These are phyloP conservation scores for Kuschelorhynchus macadamiae DNA, from an alignment of 2,888 invertebrate species.

Conservation along the genomic window DNA sequence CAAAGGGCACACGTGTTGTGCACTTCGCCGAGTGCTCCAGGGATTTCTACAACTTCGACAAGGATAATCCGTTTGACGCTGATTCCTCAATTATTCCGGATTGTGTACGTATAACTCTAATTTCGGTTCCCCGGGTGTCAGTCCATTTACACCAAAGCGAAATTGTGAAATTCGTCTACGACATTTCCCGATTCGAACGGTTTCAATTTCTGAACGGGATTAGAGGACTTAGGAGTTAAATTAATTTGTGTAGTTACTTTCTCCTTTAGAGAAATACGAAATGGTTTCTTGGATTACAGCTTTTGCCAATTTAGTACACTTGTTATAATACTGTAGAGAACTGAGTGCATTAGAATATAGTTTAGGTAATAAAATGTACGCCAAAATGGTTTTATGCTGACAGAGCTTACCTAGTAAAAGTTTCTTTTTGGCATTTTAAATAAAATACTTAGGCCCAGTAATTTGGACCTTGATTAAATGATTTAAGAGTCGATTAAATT, in stretches of 20 bases:
- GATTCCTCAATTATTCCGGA: conserved; percentile 64
- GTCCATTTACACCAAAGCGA: conserved; percentile 50
- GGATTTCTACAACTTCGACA: conserved; percentile 59
- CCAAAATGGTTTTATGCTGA: too few relatives aligned
- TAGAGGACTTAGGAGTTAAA: conserved; percentile 32
- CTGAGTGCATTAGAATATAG: too few relatives aligned
- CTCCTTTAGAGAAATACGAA: conserved; percentile 9
- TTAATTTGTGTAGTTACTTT: conserved; percentile 34
- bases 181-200: conserved; percentile 36
- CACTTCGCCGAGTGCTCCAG: conserved; percentile 59
- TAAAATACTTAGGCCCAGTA: too few relatives aligned
- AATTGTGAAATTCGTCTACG: conserved; percentile 52
- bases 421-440: too few relatives aligned
- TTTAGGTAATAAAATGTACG: too few relatives aligned
- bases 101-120: conserved; percentile 54
- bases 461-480: too few relatives aligned
- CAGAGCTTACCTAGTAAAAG: too few relatives aligned
- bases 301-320: conserved; percentile 8
- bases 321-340: too few relatives aligned
- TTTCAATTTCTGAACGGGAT: conserved; percentile 44
- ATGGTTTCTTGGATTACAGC: conserved; percentile 7
- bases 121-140: conserved; percentile 42
- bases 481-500: too few relatives aligned
- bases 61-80: conserved; percentile 64
- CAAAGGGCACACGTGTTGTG: conserved; percentile 66